Conservation (phyloP, 2,888 invertebrate genomes). For the Diaphora mendica region DNA sequence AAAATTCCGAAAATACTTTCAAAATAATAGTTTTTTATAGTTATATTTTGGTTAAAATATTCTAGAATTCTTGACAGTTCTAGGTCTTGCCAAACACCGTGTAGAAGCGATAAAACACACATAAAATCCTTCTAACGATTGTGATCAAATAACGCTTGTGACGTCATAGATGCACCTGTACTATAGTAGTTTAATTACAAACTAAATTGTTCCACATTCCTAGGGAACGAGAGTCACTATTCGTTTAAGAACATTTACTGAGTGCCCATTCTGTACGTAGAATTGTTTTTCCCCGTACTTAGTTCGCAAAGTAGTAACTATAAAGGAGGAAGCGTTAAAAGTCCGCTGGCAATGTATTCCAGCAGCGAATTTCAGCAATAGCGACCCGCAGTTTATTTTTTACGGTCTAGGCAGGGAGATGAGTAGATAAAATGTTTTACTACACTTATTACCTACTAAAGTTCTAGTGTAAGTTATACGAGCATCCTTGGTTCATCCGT, state of each 20-base stretch:
- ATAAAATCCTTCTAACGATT: not conserved
- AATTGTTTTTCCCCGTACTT: not conserved
- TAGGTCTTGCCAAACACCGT: not conserved
- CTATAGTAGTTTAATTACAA: not conserved
- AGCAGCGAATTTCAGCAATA: constrained; percentile 1
- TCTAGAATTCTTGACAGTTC: too few relatives aligned
- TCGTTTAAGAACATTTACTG: not conserved
- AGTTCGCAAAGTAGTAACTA: constrained; percentile 16
- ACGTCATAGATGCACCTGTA: not conserved
- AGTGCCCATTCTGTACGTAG: not conserved
- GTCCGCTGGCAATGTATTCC: constrained; percentile 5
- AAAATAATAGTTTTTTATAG: too few relatives aligned
- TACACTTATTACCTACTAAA: constrained; percentile 17
- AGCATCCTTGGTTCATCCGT: constrained; percentile 4
- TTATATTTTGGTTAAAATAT: too few relatives aligned
- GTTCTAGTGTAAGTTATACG: constrained; percentile 21
- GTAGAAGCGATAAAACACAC: not conserved
- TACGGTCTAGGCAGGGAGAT: constrained; percentile 13
- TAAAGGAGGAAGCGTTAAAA: constrained; percentile 9
- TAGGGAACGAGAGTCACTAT: not conserved
- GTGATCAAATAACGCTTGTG: not conserved
- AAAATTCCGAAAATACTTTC: too few relatives aligned
- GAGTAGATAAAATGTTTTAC: constrained; percentile 19
- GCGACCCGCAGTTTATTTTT: constrained; percentile 15
- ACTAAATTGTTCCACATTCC: not conserved